phyloP scores from a whole-genome alignment of 2,113 vertebrate species.

The Hydrolagus affinis region DNA sequence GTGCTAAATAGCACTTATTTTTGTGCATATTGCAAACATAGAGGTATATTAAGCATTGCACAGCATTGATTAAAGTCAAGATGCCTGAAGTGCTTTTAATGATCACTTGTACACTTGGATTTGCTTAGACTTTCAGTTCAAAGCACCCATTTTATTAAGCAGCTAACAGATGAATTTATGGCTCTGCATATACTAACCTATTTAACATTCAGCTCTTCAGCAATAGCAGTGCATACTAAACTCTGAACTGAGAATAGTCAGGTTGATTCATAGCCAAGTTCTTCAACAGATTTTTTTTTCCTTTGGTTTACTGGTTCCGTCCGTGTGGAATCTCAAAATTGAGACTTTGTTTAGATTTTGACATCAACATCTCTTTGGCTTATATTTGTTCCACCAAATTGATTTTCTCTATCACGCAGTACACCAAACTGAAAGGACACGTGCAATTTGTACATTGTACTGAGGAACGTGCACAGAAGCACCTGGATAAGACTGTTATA shows the following conservation, averaged over 20 bases:
- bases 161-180: background rate
- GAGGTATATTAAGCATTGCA: background rate
- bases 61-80: background rate
- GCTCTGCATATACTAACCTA: constrained; percentile 14
- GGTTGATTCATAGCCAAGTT: background rate
- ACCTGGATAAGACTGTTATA: background rate
- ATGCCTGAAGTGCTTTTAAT: background rate
- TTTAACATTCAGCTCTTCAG: background rate
- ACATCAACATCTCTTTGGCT: background rate
- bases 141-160: background rate
- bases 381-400: background rate
- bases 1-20: constrained; percentile 42
- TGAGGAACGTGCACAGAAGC: background rate
- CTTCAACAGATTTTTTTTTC: background rate
- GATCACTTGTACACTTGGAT: too few relatives aligned
- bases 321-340: background rate
- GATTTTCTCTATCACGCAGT: background rate
- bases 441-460: background rate
- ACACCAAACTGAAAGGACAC: background rate
- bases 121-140: background rate
- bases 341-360: background rate
- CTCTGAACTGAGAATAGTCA: background rate
- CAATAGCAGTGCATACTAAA: background rate
- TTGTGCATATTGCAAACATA: constrained; percentile 33
- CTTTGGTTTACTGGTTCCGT: background rate